These are phyloP conservation scores for Zoanthus sociatus DNA, from an alignment of 92 coral and sea anemone species.

Conservation along the genomic window DNA sequence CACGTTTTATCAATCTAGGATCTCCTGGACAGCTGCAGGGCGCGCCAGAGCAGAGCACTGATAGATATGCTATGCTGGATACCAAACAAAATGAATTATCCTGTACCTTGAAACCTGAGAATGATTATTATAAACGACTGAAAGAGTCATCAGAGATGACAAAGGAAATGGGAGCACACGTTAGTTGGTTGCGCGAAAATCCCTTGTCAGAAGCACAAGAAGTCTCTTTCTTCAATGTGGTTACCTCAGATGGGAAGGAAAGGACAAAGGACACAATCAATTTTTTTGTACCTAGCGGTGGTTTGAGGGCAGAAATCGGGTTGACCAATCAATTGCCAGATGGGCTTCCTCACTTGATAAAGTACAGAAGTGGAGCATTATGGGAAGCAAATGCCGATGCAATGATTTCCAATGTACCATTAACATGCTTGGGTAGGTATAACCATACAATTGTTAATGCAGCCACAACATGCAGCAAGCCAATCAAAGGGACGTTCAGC, in stretches of 20 bases:
- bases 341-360: neutral
- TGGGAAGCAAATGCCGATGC: neutral
- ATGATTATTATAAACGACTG: neutral
- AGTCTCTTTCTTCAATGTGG: neutral
- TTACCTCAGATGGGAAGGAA: neutral
- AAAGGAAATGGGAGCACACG: neutral
- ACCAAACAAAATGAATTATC: neutral
- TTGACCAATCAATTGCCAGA: neutral
- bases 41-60: neutral
- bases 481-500: neutral
- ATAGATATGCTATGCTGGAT: neutral
- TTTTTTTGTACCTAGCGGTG: neutral
- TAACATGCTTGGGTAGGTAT: neutral
- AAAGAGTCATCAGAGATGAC: neutral
- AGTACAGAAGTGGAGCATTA: neutral
- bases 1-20: neutral
- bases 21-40: neutral
- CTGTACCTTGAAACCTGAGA: neutral
- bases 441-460: neutral
- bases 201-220: neutral
- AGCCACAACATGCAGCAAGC: neutral
- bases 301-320: neutral
- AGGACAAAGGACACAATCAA: neutral
- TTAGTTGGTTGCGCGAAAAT: conserved; percentile 10
- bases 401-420: neutral